phyloP scores from a whole-genome alignment of 53 echinoderm and acorn worm species.

The Antedon mediterranea region DNA sequence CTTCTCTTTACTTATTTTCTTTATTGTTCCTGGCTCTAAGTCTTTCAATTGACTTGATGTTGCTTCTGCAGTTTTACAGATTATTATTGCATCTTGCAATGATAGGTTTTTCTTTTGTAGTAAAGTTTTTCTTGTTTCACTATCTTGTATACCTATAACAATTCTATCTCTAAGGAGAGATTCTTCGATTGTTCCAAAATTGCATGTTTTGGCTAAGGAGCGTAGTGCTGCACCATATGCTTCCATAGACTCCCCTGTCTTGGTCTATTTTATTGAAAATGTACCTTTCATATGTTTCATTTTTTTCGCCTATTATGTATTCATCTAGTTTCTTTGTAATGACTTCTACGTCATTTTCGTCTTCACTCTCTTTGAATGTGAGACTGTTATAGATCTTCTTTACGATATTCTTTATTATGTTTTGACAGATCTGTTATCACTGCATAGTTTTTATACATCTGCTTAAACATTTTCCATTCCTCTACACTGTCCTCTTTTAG shows the following conservation, averaged over 20 bases:
- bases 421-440: slow-evolving; percentile 7
- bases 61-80: slow-evolving; percentile 2
- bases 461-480: slow-evolving; percentile 10
- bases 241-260: not conserved
- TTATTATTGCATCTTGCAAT: not conserved
- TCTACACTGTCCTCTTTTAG: not conserved
- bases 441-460: not conserved
- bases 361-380: not conserved
- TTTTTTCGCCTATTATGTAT: slow-evolving; percentile 5
- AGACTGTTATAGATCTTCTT: slow-evolving; percentile 3
- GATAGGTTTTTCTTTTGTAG: not conserved
- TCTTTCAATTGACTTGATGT: too few species aligned
- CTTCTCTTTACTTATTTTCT: not conserved
- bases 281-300: slow-evolving; percentile 2
- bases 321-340: slow-evolving; percentile 2
- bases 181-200: slow-evolving; percentile 9
- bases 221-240: slow-evolving; percentile 3
- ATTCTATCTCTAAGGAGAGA: not conserved
- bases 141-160: not conserved
- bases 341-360: not conserved
- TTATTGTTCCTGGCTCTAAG: not conserved
- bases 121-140: not conserved
- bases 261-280: not conserved
- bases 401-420: slow-evolving; percentile 5
- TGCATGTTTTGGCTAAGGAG: slow-evolving; percentile 1